A percentile compares a stretch with the other conserved stretches of the same genome.
phyloP scores from a whole-genome alignment of 1,140 invertebrate species.

The Orius laevigatus region DNA sequence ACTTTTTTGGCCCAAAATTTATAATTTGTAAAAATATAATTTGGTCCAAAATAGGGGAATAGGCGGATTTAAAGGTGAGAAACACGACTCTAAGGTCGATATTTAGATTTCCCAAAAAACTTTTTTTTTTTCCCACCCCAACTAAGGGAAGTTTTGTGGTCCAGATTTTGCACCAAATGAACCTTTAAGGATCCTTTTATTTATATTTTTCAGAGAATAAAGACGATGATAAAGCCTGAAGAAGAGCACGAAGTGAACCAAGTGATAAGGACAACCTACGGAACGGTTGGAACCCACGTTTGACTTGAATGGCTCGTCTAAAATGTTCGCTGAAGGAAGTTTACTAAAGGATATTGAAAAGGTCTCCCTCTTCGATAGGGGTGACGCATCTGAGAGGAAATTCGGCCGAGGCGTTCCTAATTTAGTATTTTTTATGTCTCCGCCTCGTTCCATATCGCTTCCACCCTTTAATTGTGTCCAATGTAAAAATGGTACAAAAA shows the following conservation, averaged over 20 bases:
- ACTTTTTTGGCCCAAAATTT: too few relatives aligned
- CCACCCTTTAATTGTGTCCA: not conserved
- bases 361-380: not conserved
- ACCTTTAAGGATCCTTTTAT: not conserved
- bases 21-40: too few relatives aligned
- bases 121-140: too few relatives aligned
- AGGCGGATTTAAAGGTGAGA: too few relatives aligned
- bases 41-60: too few relatives aligned
- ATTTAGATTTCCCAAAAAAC: too few relatives aligned
- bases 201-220: conserved; percentile 19
- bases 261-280: conserved; percentile 18
- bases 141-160: too few relatives aligned
- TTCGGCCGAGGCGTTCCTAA: not conserved
- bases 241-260: conserved; percentile 18
- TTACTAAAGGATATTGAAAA: too few relatives aligned
- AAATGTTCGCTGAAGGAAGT: not conserved
- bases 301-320: conserved; percentile 24
- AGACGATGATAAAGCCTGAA: conserved; percentile 22
- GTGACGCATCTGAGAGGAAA: not conserved
- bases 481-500: not conserved
- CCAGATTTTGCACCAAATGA: too few relatives aligned
- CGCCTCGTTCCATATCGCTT: not conserved
- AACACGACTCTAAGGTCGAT: too few relatives aligned
- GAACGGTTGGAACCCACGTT: conserved; percentile 22
- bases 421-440: not conserved